A percentile compares a stretch with the other conserved stretches of the same genome.
phyloP scores from a whole-genome alignment of 2,797 vertebrate species.

The Cryptoprocta ferox region DNA sequence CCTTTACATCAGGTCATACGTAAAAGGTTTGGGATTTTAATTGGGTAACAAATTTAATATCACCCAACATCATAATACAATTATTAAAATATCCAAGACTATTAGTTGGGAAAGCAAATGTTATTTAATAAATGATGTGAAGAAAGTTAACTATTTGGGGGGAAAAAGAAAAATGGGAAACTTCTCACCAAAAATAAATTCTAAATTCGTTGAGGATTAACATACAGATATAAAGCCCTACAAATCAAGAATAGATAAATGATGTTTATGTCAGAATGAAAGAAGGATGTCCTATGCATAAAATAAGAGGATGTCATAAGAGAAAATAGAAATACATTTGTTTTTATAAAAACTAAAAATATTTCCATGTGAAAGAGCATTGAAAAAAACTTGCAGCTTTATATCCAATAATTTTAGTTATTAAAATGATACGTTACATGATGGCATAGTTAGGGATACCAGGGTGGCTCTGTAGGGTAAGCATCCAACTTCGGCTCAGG shows the following conservation, averaged over 20 bases:
- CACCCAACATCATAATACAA: neutral
- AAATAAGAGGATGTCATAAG: neutral
- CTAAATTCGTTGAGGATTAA: neutral
- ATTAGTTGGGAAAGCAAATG: neutral
- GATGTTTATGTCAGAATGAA: neutral
- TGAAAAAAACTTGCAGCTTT: neutral
- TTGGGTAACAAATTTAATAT: slow-evolving; percentile 19
- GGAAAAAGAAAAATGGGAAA: neutral
- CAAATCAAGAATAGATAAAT: neutral
- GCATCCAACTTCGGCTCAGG: no score
- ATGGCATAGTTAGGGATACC: neutral
- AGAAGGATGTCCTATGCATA: neutral
- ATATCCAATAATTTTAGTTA: neutral
- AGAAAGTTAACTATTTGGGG: neutral
- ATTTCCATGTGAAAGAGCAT: neutral
- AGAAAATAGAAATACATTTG: slow-evolving; percentile 1
- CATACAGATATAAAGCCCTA: neutral
- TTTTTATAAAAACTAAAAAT: slow-evolving; percentile 26
- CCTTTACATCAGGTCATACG: neutral
- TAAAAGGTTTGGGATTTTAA: slow-evolving; percentile 42
- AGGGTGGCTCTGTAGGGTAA: no score
- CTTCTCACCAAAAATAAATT: neutral
- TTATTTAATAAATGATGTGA: neutral
- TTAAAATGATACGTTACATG: neutral
- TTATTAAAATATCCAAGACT: slow-evolving; percentile 21